These are phyloP conservation scores for Sternarchorhynchus goeldii DNA, from an alignment of 2,797 vertebrate species.

Conservation along the genomic window DNA sequence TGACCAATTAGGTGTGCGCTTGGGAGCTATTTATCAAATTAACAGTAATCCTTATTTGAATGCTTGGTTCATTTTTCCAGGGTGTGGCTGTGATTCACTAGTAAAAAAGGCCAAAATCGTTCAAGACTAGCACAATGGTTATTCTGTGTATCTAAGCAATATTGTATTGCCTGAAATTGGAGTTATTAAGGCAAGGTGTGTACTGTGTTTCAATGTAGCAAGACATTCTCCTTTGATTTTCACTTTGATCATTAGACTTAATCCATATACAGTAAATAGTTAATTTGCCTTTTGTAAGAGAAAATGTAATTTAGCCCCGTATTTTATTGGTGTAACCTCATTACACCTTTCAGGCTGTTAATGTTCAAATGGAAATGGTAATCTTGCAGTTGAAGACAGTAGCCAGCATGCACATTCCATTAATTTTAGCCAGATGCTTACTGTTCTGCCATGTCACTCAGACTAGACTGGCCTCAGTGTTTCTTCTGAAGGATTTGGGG, in stretches of 20 bases:
- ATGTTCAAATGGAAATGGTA: not conserved
- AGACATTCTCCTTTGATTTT: too few species aligned
- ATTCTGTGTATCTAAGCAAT: not conserved
- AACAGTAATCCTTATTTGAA: not conserved
- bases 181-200: not conserved
- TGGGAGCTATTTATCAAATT: too few species aligned
- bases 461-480: not conserved
- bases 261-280: too few species aligned
- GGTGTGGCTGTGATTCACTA: not conserved
- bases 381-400: not conserved
- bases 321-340: too few species aligned
- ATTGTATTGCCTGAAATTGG: not conserved
- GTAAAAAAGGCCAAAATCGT: not conserved
- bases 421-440: not conserved
- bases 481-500: not conserved
- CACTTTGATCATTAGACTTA: too few species aligned
- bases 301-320: too few species aligned
- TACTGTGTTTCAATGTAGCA: too few species aligned
- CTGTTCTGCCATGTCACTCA: slow-evolving; percentile 18
- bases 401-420: not conserved
- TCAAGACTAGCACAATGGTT: not conserved
- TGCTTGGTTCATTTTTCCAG: not conserved
- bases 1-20: not conserved
- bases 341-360: not conserved
- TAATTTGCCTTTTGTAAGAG: too few species aligned